A percentile compares a stretch with the other conserved stretches of the same genome.
Evolutionary conservation across 2,888 invertebrate genomes (phyloP).

Genomic region (Drosophila picticornis): DNA sequence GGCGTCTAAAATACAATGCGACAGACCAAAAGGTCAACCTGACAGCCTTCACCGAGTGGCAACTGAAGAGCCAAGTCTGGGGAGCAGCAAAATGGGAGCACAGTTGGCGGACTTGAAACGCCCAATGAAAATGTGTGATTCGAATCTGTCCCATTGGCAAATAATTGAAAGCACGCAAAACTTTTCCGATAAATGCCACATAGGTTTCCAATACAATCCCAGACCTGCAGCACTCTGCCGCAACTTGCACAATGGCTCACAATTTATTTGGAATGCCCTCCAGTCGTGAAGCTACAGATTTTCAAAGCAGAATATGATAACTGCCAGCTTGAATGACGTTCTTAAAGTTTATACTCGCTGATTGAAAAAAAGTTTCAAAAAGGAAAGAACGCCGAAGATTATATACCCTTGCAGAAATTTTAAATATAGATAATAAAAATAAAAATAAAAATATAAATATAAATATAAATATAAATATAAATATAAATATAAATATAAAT

Average conservation of each 20-base stretch:
- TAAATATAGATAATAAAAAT: no score
- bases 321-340: not conserved
- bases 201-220: not conserved
- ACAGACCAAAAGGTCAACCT: slow-evolving; percentile 42
- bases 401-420: not conserved
- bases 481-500: no score
- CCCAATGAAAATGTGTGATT: slow-evolving; percentile 46
- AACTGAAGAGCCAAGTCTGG: not conserved
- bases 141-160: slow-evolving; percentile 20
- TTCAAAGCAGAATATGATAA: not conserved
- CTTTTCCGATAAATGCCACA: slow-evolving; percentile 16
- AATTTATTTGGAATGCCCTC: slow-evolving; percentile 3
- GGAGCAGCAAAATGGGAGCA: not conserved
- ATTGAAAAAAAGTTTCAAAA: not conserved
- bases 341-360: not conserved
- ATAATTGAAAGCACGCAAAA: not conserved
- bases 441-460: no score
- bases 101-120: slow-evolving; percentile 1
- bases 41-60: slow-evolving; percentile 23
- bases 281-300: not conserved
- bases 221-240: slow-evolving; percentile 20
- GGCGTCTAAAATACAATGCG: not conserved
- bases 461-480: no score
- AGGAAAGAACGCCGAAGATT: not conserved
- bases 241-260: slow-evolving; percentile 24